Evolutionary conservation across 2,113 vertebrate species (phyloP).

Genomic region (Vanacampus margaritifer): DNA sequence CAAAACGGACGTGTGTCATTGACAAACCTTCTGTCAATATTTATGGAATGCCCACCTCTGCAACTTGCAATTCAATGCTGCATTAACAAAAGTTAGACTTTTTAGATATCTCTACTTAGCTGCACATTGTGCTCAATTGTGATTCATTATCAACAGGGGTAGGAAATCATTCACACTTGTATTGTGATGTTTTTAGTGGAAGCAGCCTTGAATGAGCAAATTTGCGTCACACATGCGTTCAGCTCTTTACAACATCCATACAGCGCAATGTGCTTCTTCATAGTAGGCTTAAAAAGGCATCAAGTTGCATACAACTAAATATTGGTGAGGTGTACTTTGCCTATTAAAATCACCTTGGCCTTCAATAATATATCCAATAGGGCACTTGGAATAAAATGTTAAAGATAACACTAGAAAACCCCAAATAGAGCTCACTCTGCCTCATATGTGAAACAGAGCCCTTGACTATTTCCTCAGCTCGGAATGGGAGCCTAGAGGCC

Average conservation of each 20-base stretch:
- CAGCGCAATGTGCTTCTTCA: not conserved
- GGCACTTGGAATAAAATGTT: constrained; percentile 11
- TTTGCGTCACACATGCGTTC: constrained; percentile 6
- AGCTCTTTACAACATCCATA: constrained; percentile 11
- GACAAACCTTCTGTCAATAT: too few relatives aligned
- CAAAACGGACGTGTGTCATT: too few relatives aligned
- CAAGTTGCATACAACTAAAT: constrained; percentile 1
- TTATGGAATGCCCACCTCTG: too few relatives aligned
- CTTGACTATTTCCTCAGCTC: not conserved
- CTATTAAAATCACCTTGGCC: constrained; percentile 9
- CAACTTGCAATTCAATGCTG: not conserved
- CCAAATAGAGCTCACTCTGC: constrained; percentile 1
- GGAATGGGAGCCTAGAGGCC: constrained; percentile 15
- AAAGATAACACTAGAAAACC: constrained; percentile 3
- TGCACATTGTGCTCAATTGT: not conserved
- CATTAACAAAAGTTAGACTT: not conserved
- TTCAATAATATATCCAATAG: constrained; percentile 14
- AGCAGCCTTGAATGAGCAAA: constrained; percentile 33
- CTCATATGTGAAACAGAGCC: not conserved
- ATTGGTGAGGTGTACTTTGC: constrained; percentile 19
- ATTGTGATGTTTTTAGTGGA: not conserved
- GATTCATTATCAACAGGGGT: not conserved
- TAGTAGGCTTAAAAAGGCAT: not conserved
- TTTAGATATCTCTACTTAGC: not conserved
- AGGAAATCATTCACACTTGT: not conserved